Percentiles rank a stretch among this genome's conserved stretches.
Conservation (phyloP, 2,888 invertebrate genomes). For the Venusia cambrica region DNA sequence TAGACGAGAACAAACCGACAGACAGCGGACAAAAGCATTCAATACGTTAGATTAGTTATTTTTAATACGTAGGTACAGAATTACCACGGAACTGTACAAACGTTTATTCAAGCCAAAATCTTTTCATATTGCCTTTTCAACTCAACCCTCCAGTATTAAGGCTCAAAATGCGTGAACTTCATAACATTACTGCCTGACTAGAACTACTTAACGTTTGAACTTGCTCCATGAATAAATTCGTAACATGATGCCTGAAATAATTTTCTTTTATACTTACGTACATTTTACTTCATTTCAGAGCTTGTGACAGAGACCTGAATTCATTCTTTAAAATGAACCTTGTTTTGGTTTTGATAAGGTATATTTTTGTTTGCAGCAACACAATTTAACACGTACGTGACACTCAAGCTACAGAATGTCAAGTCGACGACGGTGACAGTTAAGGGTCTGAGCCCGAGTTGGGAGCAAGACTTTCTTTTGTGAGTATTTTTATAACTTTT, state of each 20-base stretch:
- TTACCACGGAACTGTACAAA: constrained; percentile 2
- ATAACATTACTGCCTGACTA: constrained; percentile 10
- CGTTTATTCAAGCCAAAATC: constrained; percentile 5
- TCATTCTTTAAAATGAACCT: constrained; percentile 9
- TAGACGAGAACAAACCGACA: no score
- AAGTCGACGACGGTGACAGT: constrained; percentile 98
- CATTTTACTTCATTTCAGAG: constrained; percentile 17
- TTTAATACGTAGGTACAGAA: no score
- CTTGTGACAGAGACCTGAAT: constrained; percentile 3
- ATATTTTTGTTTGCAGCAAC: constrained; percentile 82
- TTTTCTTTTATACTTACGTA: constrained; percentile 18
- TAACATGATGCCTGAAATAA: constrained; percentile 19
- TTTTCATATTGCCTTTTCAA: neutral
- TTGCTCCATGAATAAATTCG: constrained; percentile 20
- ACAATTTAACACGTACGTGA: constrained; percentile 98
- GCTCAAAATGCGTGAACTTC: constrained; percentile 10
- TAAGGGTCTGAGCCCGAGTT: constrained; percentile 96
- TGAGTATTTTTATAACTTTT: constrained; percentile 83
- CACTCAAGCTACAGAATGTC: constrained; percentile 97
- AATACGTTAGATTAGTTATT: no score
- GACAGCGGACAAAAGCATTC: no score
- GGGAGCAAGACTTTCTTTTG: constrained; percentile 99
- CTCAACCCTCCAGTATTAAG: constrained; percentile 8
- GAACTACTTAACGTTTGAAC: constrained; percentile 13
- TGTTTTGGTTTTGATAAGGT: constrained; percentile 13